Percentiles rank a stretch among this genome's conserved stretches.
These are phyloP conservation scores for Ariopsis seemanni DNA, from an alignment of 2,113 vertebrate species.

Conservation along the genomic window DNA sequence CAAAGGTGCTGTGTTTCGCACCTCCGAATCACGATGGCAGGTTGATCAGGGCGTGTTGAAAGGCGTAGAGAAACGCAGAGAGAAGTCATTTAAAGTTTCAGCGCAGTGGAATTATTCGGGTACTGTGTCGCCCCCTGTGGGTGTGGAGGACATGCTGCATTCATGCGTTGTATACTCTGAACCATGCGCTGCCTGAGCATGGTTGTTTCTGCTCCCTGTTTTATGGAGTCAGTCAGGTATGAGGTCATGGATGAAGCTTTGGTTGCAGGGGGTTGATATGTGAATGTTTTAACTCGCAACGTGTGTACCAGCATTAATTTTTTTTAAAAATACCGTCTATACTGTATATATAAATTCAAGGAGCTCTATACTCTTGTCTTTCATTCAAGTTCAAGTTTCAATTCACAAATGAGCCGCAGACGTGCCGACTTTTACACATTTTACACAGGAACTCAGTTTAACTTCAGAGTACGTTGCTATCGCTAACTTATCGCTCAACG, in stretches of 20 bases:
- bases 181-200: constrained; percentile 72
- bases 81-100: background rate
- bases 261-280: constrained; percentile 65
- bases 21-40: background rate
- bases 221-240: constrained; percentile 68
- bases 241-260: constrained; percentile 64
- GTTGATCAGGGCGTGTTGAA: background rate
- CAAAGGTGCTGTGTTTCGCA: background rate
- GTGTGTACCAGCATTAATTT: constrained; percentile 40
- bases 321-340: constrained; percentile 36
- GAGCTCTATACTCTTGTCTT: constrained; percentile 59
- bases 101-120: background rate
- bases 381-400: background rate
- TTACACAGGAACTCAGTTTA: background rate
- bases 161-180: constrained; percentile 70
- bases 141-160: constrained; percentile 64
- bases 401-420: background rate
- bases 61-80: background rate
- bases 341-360: constrained; percentile 46
- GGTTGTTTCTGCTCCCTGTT: constrained; percentile 75
- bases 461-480: background rate
- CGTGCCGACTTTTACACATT: background rate
- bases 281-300: constrained; percentile 55
- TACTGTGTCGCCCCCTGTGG: constrained; percentile 36
- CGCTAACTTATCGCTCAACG: background rate